A percentile compares a stretch with the other conserved stretches of the same genome.
Conservation (phyloP, 2,888 invertebrate genomes). For the Neoaliturus tenellus region DNA sequence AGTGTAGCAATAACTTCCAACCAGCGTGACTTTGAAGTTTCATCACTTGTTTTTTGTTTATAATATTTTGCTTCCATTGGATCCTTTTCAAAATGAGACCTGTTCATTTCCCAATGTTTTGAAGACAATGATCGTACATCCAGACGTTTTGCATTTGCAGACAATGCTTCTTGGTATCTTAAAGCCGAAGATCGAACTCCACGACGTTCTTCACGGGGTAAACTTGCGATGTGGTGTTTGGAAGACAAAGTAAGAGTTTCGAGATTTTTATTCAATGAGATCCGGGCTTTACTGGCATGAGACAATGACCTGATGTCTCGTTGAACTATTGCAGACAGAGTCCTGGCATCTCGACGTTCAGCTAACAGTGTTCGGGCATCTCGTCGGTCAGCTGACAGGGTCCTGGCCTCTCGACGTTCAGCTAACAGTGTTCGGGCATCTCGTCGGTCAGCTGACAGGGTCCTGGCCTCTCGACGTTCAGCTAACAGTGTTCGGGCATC, state of each 20-base stretch:
- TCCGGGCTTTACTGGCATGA: too few species aligned
- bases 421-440: not conserved
- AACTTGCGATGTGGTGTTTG: not conserved
- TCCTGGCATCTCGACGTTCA: slow-evolving; percentile 8
- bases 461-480: slow-evolving; percentile 21
- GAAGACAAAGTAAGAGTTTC: not conserved
- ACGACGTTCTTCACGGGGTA: not conserved
- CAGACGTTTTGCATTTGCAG: not conserved
- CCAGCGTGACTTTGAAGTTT: not conserved
- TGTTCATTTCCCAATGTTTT: not conserved
- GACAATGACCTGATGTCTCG: not conserved
- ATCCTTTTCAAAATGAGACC: not conserved
- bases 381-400: not conserved
- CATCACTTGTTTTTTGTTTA: not conserved
- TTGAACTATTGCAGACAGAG: not conserved
- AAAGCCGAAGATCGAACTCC: not conserved
- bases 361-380: not conserved
- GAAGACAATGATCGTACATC: not conserved
- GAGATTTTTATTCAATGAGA: too few species aligned
- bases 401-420: slow-evolving; percentile 31
- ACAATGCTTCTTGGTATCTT: not conserved
- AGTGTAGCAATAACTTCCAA: not conserved
- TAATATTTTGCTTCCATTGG: not conserved
- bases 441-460: not conserved
- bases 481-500: not conserved